Base-by-base conservation (phyloP, 2,888 invertebrate species). In the Drosophila longiperda region DNA sequence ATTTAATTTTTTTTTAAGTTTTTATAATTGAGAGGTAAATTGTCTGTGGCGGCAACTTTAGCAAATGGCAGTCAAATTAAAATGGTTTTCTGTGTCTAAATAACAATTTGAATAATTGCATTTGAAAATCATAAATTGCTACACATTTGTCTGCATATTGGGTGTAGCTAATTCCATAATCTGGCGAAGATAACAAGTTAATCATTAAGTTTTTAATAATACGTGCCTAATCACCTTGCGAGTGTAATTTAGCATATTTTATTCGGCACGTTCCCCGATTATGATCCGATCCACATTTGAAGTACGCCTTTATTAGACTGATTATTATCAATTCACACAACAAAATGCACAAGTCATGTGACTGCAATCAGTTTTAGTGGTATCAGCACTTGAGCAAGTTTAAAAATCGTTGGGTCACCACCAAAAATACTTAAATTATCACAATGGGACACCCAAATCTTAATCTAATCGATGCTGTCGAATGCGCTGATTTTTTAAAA, bases 381-480 rank as follows among this genome's bases (percentile, higher is more conserved):
- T 75, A 75, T 68, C 62, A 60, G 34, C 63, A 77, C 71, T 77
- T 20, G 29, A 61, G 40, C 23, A 55, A 55, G 7, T 49, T 20
- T 20, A 48, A 3, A 8, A n/a, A 36, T 23, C n/a, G 34, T 49
- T 50, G 34, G 48, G 49, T 40, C 66, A 78, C 61, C 66, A 45
- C 11, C 5, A 5, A 4, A 17, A 58, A 38, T 29, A 40, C n/a
- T 42, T 23, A 15, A 33, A 36, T 62, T 54, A 66, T 69, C 63
- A 36, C 48, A 33, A 29, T 49, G 23, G 9, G 60, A 4, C 42
- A 38, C 4, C 17, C 20, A 57, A 65, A 49, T 58, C 52, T 45
- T 12, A 33, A 78, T 78, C 78, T 78, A 62, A 78, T 78, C 78
- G 54, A 9, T 3, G 42, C 20, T 60, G 52, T 67, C 52, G 48